Conservation (phyloP, 2,888 invertebrate genomes). For the Erebia ligea region DNA sequence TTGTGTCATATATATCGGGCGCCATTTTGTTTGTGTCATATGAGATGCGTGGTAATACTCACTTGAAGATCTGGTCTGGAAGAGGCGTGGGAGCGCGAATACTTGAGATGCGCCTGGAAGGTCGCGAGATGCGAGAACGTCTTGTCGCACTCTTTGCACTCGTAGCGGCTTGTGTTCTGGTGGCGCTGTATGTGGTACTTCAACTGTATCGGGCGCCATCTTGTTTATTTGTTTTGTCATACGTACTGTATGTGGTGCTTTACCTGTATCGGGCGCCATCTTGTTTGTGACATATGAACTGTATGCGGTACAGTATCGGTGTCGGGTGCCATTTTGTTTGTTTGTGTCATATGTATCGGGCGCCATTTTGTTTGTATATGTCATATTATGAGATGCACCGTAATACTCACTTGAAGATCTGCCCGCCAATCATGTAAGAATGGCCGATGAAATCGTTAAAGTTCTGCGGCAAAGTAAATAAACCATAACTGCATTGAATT, state of each 20-base stretch:
- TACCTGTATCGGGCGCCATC: no score
- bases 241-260: no score
- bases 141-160: conserved; percentile 67
- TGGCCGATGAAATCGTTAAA: no score
- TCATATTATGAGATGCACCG: conserved; percentile 52
- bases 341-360: conserved; percentile 57
- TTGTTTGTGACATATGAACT: no score
- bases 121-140: conserved; percentile 71
- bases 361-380: conserved; percentile 69
- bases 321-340: conserved; percentile 52
- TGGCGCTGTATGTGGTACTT: conserved; percentile 66
- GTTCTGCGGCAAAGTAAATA: no score
- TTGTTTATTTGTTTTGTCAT: no score
- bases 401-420: conserved; percentile 65
- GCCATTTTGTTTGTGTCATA: conserved; percentile 48
- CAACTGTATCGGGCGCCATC: no score
- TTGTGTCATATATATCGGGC: conserved; percentile 46
- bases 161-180: conserved; percentile 59
- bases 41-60: conserved; percentile 42
- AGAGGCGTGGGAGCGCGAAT: no score
- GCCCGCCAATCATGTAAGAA: no score
- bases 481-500: no score
- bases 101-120: no score
- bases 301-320: no score
- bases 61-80: conserved; percentile 72